These are phyloP conservation scores for Chironomus tepperi DNA, from an alignment of 1,140 invertebrate species.

Conservation along the genomic window DNA sequence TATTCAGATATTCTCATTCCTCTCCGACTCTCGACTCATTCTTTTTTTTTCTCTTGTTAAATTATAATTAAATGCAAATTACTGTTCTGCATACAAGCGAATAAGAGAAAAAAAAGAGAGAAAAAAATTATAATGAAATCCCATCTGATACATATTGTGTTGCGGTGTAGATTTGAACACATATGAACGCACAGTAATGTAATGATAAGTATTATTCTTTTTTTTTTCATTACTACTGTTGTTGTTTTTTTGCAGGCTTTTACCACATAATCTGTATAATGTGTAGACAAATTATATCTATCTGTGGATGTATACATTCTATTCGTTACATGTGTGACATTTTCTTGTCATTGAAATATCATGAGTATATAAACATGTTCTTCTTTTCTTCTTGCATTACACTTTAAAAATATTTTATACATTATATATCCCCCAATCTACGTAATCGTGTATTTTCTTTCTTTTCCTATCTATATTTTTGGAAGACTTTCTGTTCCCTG, in stretches of 20 bases:
- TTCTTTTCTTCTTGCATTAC: not conserved
- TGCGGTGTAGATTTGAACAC: not conserved
- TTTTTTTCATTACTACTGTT: not conserved
- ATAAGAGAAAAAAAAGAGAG: not conserved
- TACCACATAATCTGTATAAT: not conserved
- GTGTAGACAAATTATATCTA: too few relatives aligned
- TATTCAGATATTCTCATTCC: not conserved
- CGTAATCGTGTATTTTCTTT: not conserved
- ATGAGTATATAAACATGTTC: not conserved
- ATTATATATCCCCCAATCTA: too few relatives aligned
- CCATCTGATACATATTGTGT: not conserved
- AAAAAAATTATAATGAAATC: slow-evolving; percentile 9
- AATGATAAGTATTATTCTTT: not conserved
- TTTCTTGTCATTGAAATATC: slow-evolving; percentile 14
- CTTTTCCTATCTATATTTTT: not conserved
- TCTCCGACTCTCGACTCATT: not conserved
- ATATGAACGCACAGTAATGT: slow-evolving; percentile 5
- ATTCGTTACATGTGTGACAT: not conserved
- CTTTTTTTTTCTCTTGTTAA: too few relatives aligned
- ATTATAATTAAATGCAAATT: slow-evolving; percentile 4
- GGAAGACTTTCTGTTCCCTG: too few relatives aligned
- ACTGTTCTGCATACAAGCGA: not conserved
- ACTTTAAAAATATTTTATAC: too few relatives aligned
- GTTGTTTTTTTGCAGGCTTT: not conserved
- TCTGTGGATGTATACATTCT: not conserved